phyloP scores from a whole-genome alignment of 2,797 vertebrate species.

The Coregonus suidteri region DNA sequence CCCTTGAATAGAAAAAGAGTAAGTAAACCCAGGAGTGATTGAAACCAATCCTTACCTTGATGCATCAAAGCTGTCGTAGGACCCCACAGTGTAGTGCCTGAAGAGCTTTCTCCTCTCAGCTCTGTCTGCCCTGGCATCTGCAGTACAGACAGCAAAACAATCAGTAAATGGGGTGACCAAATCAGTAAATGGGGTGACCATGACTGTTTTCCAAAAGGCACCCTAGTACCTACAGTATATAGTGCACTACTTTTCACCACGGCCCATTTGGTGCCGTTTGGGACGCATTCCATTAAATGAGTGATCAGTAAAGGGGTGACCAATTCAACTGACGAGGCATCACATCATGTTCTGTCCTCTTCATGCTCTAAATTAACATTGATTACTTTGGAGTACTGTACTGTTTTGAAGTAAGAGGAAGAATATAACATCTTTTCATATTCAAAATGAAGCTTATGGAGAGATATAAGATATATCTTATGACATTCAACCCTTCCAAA shows the following conservation, averaged over 20 bases:
- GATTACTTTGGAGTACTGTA: background rate
- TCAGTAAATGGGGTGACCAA: background rate
- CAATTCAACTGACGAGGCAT: background rate
- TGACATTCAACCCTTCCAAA: background rate
- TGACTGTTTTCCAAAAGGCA: too few species aligned
- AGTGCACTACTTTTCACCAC: too few species aligned
- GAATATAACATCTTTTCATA: background rate
- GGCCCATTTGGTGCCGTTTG: too few species aligned
- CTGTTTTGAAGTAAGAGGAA: background rate
- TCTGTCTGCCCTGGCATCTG: slow-evolving; percentile 83
- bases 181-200: background rate
- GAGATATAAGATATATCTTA: background rate
- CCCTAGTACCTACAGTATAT: too few species aligned
- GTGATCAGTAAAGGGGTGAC: background rate
- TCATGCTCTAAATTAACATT: background rate
- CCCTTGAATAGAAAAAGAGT: too few species aligned
- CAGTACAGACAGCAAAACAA: slow-evolving; percentile 22
- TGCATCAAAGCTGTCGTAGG: slow-evolving; percentile 88
- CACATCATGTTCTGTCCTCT: background rate
- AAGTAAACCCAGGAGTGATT: too few species aligned
- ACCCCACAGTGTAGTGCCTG: slow-evolving; percentile 87
- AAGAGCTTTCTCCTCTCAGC: slow-evolving; percentile 83
- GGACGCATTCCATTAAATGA: too few species aligned
- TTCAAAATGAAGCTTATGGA: background rate
- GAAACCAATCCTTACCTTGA: slow-evolving; percentile 72